Base-by-base conservation (phyloP, 2,888 invertebrate genomes). In the Lasius platythorax region DNA sequence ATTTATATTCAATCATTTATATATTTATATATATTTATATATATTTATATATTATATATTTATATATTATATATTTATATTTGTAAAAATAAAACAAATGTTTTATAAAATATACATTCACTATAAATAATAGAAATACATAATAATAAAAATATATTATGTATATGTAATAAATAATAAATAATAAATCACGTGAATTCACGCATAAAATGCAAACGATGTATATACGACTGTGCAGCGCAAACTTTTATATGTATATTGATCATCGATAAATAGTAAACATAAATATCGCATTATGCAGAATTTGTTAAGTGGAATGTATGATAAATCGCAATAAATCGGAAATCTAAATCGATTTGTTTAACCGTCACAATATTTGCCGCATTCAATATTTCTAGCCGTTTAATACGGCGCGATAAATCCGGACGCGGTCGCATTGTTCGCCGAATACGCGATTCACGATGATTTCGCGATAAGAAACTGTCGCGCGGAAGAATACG, bases 401-500 rank as follows among this genome's bases (percentile, higher is more conserved):
- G 30, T 9, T 79, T 37, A n/a, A 58, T 12, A 18, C 33, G 58
- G 28, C 28, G n/a, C 56, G 56, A n/a, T 40, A 43, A 68, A 70
- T 58, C 11, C 78, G 43, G 30, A 12, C 43, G 43, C 56, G 56
- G n/a, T 6, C 43, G 43, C 40, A 53, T 37, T 70, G 68, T 70
- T 70, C 30, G 67, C 28, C 67, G 66, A 18, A 37, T 12, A 40
- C 40, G 18, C 46, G 33, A 79, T 61, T 72, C 61, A 79, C 72
- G 46, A 63, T 73, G 79, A 79, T 72, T 46, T 63, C 11, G 46
- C 72, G 72, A 40, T 72, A 72, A 73, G 72, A 12, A 79, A 79
- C 37, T 73, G 73, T 37, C 46, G 61, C 33, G 46, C 37, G 61
- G 37, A 72, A 79, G 61, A 72, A 79, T 61, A 79, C 53, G 56